Evolutionary conservation across 1,140 invertebrate genomes (phyloP).

Genomic region (Drosophila teissieri): DNA sequence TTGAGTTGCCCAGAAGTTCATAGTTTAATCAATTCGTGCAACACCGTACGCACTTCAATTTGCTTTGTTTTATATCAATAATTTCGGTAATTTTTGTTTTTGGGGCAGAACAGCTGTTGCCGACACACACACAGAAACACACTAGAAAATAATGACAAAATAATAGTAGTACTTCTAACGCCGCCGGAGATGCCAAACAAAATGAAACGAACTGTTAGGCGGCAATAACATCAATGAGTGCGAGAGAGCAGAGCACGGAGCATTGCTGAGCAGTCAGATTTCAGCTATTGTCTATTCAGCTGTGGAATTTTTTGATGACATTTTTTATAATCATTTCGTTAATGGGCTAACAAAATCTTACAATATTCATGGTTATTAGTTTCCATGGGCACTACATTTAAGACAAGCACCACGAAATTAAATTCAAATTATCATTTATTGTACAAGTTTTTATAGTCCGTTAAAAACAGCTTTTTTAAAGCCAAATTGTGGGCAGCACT

Average conservation of each 20-base stretch:
- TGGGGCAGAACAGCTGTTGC: constrained; percentile 19
- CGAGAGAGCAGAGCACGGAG: not conserved
- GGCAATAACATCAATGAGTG: constrained; percentile 18
- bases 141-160: constrained; percentile 3
- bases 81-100: not conserved
- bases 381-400: too few species aligned
- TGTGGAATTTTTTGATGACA: too few species aligned
- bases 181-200: constrained; percentile 31
- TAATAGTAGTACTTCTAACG: constrained; percentile 27
- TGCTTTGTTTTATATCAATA: not conserved
- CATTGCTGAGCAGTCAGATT: too few species aligned
- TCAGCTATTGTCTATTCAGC: not conserved
- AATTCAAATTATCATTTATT: too few species aligned
- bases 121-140: constrained; percentile 3
- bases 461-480: not conserved
- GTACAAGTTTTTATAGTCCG: not conserved
- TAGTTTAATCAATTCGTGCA: constrained; percentile 10
- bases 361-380: too few species aligned
- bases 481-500: not conserved
- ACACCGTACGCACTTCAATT: constrained; percentile 2
- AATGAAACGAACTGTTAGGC: constrained; percentile 17
- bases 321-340: not conserved
- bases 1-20: constrained; percentile 11
- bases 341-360: not conserved
- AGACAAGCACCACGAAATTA: too few species aligned